Evolutionary conservation across 1,140 invertebrate genomes (phyloP).

Genomic region (Amphibalanus amphitrite): DNA sequence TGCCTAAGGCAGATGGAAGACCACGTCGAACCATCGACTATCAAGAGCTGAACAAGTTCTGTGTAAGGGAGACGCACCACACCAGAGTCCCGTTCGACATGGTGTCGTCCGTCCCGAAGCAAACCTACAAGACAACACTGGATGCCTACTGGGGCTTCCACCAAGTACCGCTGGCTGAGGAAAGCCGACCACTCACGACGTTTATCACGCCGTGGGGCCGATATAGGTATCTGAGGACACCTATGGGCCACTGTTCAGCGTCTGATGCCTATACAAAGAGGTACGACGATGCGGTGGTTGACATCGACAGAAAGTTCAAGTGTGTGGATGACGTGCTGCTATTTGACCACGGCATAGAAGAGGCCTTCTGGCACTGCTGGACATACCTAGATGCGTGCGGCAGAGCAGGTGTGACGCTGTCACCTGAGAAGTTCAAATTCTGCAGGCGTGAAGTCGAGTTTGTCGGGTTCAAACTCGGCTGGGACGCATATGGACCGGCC

Average conservation of each 20-base stretch:
- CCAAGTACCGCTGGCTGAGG: constrained; percentile 5
- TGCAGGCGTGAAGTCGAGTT: constrained; percentile 9
- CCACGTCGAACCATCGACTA: constrained; percentile 6
- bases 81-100: constrained; percentile 5
- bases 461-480: constrained; percentile 5
- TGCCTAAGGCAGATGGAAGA: constrained; percentile 9
- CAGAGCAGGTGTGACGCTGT: constrained; percentile 5
- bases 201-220: constrained; percentile 7
- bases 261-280: constrained; percentile 7
- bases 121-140: constrained; percentile 4
- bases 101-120: background rate
- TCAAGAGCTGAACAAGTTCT: constrained; percentile 4
- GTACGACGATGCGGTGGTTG: background rate
- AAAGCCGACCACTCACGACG: constrained; percentile 4
- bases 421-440: constrained; percentile 10
- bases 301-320: constrained; percentile 3
- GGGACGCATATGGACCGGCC: constrained; percentile 4
- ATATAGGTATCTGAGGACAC: background rate
- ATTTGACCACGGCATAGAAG: constrained; percentile 1
- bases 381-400: constrained; percentile 4
- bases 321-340: constrained; percentile 9
- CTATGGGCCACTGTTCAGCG: constrained; percentile 2
- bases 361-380: constrained; percentile 10
- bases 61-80: constrained; percentile 6
- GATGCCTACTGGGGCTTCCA: constrained; percentile 5